phyloP scores from a whole-genome alignment of 2,113 vertebrate species.

The Lasiurus cinereus region DNA sequence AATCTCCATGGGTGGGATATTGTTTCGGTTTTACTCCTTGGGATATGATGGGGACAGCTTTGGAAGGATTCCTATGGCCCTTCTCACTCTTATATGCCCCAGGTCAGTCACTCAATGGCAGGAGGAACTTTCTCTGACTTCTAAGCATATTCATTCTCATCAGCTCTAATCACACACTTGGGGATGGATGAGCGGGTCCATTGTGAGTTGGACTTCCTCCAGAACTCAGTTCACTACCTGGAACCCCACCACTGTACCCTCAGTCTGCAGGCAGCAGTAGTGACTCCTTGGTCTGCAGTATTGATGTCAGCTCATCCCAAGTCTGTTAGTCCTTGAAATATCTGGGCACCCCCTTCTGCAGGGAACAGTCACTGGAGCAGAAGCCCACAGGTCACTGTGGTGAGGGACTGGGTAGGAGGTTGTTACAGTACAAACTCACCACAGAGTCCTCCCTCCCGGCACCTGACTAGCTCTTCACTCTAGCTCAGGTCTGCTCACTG shows the following conservation, averaged over 20 bases:
- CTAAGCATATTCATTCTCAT: not conserved
- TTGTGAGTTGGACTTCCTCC: not conserved
- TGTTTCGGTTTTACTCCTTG: not conserved
- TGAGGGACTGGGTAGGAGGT: not conserved
- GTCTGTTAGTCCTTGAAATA: not conserved
- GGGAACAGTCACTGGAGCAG: not conserved
- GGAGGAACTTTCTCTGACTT: not conserved
- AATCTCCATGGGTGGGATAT: not conserved
- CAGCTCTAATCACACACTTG: not conserved
- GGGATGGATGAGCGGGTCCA: not conserved
- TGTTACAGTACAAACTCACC: not conserved
- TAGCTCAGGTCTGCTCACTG: not conserved
- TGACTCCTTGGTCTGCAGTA: not conserved
- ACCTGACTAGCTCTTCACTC: too few species aligned
- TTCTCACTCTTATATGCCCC: not conserved
- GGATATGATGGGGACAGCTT: too few species aligned
- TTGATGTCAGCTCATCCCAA: not conserved
- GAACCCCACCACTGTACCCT: not conserved
- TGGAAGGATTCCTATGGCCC: not conserved
- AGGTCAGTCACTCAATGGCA: not conserved
- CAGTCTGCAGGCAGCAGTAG: not conserved
- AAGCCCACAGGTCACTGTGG: not conserved
- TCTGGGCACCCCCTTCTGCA: not conserved
- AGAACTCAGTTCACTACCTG: not conserved
- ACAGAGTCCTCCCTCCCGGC: not conserved